phyloP scores from a whole-genome alignment of 2,797 vertebrate genomes.

The Acanthornis magna region DNA sequence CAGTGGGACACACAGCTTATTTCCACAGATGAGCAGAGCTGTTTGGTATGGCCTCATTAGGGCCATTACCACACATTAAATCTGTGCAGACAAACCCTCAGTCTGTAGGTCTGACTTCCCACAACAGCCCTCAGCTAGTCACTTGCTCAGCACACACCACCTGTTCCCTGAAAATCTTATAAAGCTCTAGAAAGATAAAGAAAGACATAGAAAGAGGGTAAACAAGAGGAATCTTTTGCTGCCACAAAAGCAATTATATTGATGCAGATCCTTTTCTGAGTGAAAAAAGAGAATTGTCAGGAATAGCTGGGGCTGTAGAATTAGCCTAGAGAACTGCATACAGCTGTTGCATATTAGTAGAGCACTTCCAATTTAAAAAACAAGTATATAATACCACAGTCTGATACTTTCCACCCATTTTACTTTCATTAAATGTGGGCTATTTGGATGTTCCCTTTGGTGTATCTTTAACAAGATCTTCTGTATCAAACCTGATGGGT shows the following conservation, averaged over 20 bases:
- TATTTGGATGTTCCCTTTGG: not conserved
- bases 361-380: not conserved
- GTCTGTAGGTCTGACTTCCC: not conserved
- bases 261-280: not conserved
- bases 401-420: not conserved
- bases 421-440: not conserved
- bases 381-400: not conserved
- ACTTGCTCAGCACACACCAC: not conserved
- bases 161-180: not conserved
- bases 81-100: not conserved
- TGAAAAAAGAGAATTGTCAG: not conserved
- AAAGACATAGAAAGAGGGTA: not conserved
- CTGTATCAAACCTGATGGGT: not conserved
- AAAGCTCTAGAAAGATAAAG: not conserved
- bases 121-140: not conserved
- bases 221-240: not conserved
- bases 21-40: not conserved
- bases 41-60: not conserved
- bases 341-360: not conserved
- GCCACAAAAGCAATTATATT: not conserved
- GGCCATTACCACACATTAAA: not conserved
- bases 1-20: not conserved
- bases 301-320: not conserved
- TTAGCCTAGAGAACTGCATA: not conserved
- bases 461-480: not conserved